These are phyloP conservation scores for Yponomeuta plumbellus DNA, from an alignment of 2,888 invertebrate genomes.

Conservation along the genomic window DNA sequence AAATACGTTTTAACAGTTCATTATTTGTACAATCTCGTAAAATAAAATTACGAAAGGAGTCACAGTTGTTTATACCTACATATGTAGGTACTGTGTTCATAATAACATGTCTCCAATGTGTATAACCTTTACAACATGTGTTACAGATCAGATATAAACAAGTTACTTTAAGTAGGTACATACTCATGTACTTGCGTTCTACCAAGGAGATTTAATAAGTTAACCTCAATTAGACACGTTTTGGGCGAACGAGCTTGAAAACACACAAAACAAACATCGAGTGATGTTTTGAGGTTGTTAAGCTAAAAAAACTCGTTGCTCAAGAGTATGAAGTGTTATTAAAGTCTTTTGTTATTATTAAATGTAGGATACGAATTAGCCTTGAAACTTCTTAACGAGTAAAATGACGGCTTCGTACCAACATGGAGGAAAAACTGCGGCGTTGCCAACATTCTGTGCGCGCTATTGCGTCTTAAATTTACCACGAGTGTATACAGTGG, in stretches of 20 bases:
- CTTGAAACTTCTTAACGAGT: slow-evolving; percentile 73
- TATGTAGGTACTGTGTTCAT: not conserved
- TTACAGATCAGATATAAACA: not conserved
- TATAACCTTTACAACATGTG: not conserved
- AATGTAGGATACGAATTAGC: slow-evolving; percentile 56
- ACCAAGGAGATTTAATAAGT: slow-evolving; percentile 24
- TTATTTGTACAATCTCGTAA: too few species aligned
- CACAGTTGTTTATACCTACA: too few species aligned
- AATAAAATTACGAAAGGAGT: too few species aligned
- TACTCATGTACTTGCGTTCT: slow-evolving; percentile 20
- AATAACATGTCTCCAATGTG: not conserved
- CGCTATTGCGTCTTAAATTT: slow-evolving; percentile 68
- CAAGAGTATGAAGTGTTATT: slow-evolving; percentile 25
- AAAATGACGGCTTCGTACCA: slow-evolving; percentile 41
- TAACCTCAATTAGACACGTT: slow-evolving; percentile 39
- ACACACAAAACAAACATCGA: not conserved
- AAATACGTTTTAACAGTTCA: too few species aligned
- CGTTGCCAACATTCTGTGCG: slow-evolving; percentile 65
- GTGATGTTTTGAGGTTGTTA: not conserved
- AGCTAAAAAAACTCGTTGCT: not conserved
- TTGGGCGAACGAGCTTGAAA: slow-evolving; percentile 26
- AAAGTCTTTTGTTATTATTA: slow-evolving; percentile 54
- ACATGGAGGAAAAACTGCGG: slow-evolving; percentile 41
- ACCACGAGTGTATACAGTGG: slow-evolving; percentile 34
- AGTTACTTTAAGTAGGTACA: slow-evolving; percentile 20